Evolutionary conservation across 1,140 invertebrate genomes (phyloP).

Genomic region (Euura saliciscinereae): DNA sequence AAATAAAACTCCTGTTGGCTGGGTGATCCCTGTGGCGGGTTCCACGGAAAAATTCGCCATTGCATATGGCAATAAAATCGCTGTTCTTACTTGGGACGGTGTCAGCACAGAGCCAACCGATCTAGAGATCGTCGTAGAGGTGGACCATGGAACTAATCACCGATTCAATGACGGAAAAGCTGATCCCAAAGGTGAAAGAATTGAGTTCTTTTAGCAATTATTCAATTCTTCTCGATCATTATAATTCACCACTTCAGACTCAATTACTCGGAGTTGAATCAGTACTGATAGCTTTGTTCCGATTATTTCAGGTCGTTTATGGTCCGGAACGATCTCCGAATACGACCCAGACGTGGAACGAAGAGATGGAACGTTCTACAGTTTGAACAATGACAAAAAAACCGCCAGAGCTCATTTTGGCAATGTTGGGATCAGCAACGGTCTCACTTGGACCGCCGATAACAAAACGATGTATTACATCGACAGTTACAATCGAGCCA

Average conservation of each 20-base stretch:
- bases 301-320: slow-evolving; percentile 2
- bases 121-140: slow-evolving; percentile 12
- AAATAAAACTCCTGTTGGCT: slow-evolving; percentile 24
- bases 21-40: slow-evolving; percentile 46
- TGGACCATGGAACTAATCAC: slow-evolving; percentile 26
- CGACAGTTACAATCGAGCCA: slow-evolving; percentile 68
- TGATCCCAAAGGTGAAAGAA: slow-evolving; percentile 44
- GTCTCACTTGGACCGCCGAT: slow-evolving; percentile 75
- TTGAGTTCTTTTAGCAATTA: no score
- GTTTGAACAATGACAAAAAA: not conserved
- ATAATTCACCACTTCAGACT: no score
- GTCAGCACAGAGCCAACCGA: slow-evolving; percentile 14
- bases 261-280: no score
- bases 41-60: slow-evolving; percentile 37
- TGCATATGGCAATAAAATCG: slow-evolving; percentile 27
- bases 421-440: slow-evolving; percentile 75
- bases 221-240: no score
- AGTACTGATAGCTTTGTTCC: not conserved
- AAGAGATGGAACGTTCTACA: not conserved
- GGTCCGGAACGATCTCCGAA: slow-evolving; percentile 1
- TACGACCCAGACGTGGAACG: not conserved
- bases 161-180: slow-evolving; percentile 61
- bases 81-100: slow-evolving; percentile 38
- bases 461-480: slow-evolving; percentile 75
- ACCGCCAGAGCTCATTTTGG: not conserved